A percentile compares a stretch with the other conserved stretches of the same genome.
Conservation (phyloP, 2,888 invertebrate species). For the Dysmachus trigonus region DNA sequence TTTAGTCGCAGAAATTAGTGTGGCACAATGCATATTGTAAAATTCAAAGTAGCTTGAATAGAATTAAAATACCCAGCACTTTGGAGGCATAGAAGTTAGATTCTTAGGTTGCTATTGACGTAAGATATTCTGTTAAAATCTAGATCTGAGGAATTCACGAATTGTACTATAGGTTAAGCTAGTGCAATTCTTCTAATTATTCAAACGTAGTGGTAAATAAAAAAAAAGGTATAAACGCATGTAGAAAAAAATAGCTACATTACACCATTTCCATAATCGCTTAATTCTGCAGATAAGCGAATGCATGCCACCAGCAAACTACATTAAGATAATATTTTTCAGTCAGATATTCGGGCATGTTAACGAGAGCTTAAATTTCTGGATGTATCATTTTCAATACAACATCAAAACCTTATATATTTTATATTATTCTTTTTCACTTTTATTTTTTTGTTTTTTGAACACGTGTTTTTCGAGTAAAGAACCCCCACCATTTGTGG, state of each 20-base stretch:
- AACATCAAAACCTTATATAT: neutral
- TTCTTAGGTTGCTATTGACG: neutral
- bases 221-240: neutral
- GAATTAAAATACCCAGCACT: neutral
- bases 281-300: neutral
- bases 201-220: neutral
- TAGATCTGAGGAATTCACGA: neutral
- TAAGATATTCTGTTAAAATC: neutral
- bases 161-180: neutral
- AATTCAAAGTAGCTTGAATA: neutral
- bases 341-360: neutral
- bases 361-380: neutral
- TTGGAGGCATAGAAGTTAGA: neutral
- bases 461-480: neutral
- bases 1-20: neutral
- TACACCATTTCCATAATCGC: neutral
- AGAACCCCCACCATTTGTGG: slow-evolving; percentile 52
- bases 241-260: neutral
- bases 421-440: neutral
- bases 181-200: neutral
- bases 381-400: neutral
- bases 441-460: neutral
- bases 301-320: neutral
- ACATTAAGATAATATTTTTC: neutral
- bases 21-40: neutral